Evolutionary conservation across 2,888 invertebrate genomes (phyloP).

Genomic region (Eupeodes latifasciatus): DNA sequence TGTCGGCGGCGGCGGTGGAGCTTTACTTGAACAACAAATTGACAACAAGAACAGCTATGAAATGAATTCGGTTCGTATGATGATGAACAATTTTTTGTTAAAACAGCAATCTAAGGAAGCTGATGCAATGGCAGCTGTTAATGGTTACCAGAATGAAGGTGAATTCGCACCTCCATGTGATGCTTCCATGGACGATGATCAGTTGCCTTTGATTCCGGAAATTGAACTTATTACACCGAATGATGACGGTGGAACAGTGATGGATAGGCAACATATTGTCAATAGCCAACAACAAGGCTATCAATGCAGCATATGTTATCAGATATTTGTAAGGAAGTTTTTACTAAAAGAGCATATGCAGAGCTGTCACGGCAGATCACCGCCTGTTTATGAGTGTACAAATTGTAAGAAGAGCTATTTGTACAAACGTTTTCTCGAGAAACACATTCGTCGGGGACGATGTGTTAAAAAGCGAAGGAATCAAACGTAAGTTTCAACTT

Average conservation of each 20-base stretch:
- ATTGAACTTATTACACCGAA: slow-evolving; percentile 83
- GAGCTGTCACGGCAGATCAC: slow-evolving; percentile 82
- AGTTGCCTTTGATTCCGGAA: slow-evolving; percentile 83
- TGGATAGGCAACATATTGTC: slow-evolving; percentile 35
- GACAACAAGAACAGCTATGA: slow-evolving; percentile 77
- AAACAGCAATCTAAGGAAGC: slow-evolving; percentile 81
- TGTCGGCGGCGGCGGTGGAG: neutral
- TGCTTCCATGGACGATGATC: slow-evolving; percentile 79
- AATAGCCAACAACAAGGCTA: slow-evolving; percentile 79
- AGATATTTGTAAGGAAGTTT: slow-evolving; percentile 82
- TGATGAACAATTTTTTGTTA: slow-evolving; percentile 82
- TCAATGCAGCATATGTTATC: slow-evolving; percentile 82
- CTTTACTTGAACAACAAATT: slow-evolving; percentile 32
- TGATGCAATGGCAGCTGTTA: slow-evolving; percentile 78
- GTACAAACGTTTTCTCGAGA: slow-evolving; percentile 83
- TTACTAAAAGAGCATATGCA: slow-evolving; percentile 83
- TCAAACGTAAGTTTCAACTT: slow-evolving; percentile 81
- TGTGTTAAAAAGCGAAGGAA: slow-evolving; percentile 83
- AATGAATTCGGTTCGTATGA: slow-evolving; percentile 81
- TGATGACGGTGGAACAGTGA: slow-evolving; percentile 78
- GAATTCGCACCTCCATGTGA: slow-evolving; percentile 38
- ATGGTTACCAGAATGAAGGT: slow-evolving; percentile 72
- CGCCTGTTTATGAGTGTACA: slow-evolving; percentile 83
- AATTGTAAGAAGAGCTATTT: slow-evolving; percentile 83
- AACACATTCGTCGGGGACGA: slow-evolving; percentile 83